Conservation (phyloP, 2,797 vertebrate species). For the Synaphobranchus kaupii region DNA sequence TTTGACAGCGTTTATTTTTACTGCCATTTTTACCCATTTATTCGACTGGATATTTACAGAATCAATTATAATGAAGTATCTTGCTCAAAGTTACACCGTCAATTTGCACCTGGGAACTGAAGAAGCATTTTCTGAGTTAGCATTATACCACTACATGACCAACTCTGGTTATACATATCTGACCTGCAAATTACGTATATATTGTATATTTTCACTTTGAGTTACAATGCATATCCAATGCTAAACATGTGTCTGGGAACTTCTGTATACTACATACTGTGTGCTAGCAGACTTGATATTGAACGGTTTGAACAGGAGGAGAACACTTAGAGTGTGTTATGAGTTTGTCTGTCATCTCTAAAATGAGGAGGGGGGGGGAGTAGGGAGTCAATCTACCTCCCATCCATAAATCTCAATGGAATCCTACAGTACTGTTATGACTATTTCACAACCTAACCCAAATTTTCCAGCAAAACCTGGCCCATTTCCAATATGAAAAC, state of each 20-base stretch:
- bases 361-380: background rate
- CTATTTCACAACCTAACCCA: background rate
- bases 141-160: background rate
- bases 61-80: too few relatives aligned
- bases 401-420: slow-evolving; percentile 1
- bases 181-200: too few relatives aligned
- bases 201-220: slow-evolving; percentile 1
- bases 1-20: too few relatives aligned
- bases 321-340: background rate
- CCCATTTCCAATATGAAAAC: background rate
- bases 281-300: background rate
- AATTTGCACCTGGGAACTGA: too few relatives aligned
- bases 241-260: background rate
- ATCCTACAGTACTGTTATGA: background rate
- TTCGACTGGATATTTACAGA: background rate
- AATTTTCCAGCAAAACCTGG: background rate
- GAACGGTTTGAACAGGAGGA: background rate
- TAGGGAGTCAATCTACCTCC: background rate
- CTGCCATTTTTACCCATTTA: background rate
- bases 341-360: slow-evolving; percentile 4
- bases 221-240: background rate
- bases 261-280: background rate
- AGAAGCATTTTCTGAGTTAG: background rate
- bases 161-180: background rate
- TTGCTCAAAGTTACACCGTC: too few relatives aligned